Percentiles rank a stretch among this genome's conserved stretches.
Conservation (phyloP, 2,113 vertebrate species). For the Agapornis roseicollis region DNA sequence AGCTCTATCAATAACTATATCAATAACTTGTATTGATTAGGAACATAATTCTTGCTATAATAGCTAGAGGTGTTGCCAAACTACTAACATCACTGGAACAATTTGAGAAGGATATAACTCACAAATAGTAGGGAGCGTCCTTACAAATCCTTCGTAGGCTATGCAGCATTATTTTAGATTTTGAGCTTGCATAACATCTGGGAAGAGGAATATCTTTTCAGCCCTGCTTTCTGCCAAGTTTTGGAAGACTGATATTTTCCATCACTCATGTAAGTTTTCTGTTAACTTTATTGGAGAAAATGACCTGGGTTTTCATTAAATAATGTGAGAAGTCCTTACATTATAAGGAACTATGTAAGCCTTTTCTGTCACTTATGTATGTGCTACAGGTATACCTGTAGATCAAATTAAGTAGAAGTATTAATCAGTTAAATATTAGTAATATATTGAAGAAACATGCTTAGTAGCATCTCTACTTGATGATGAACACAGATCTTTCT, state of each 20-base stretch:
- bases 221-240: neutral
- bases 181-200: neutral
- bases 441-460: neutral
- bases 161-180: neutral
- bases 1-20: neutral
- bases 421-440: neutral
- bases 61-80: neutral
- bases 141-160: neutral
- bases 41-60: neutral
- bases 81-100: neutral
- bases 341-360: neutral
- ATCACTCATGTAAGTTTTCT: neutral
- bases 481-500: neutral
- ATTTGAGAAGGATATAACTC: neutral
- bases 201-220: neutral
- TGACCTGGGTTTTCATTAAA: neutral
- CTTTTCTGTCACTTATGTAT: neutral
- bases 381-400: accelerated
- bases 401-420: neutral
- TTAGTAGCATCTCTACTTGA: neutral
- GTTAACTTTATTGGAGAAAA: neutral
- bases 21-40: neutral
- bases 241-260: neutral
- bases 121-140: neutral
- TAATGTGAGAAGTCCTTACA: neutral